Percentiles rank a stretch among this genome's conserved stretches.
Conservation (phyloP, 2,888 invertebrate genomes). For the Metacarcinus magister region DNA sequence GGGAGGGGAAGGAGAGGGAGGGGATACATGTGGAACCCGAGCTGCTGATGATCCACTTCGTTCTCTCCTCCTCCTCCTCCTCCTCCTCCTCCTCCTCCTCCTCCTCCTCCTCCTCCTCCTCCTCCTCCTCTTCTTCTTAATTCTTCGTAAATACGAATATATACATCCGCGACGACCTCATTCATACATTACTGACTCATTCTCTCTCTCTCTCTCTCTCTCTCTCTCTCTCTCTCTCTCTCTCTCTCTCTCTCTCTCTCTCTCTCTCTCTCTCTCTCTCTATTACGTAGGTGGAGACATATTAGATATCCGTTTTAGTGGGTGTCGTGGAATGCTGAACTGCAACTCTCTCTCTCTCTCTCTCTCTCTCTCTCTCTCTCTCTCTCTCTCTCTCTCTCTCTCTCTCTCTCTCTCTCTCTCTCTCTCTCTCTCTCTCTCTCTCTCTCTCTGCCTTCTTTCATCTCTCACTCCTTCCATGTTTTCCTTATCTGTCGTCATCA, state of each 20-base stretch:
- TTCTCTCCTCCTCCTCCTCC: not conserved
- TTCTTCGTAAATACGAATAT: not conserved
- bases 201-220: slow-evolving; percentile 22
- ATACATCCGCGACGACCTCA: not conserved
- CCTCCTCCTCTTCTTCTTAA: no score
- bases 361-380: not conserved
- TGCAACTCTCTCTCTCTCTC: not conserved
- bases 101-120: not conserved
- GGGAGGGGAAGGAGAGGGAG: not conserved
- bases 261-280: slow-evolving; percentile 26
- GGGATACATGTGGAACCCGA: not conserved
- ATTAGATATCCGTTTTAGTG: not conserved
- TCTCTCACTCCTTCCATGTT: not conserved
- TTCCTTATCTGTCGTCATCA: not conserved
- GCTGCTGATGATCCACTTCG: slow-evolving; percentile 35
- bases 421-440: not conserved
- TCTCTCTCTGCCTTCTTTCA: not conserved
- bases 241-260: slow-evolving; percentile 32
- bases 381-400: not conserved
- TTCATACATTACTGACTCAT: not conserved
- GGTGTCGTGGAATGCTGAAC: not conserved
- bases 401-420: not conserved
- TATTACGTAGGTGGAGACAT: not conserved
- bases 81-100: not conserved
- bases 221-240: slow-evolving; percentile 43